Conservation (phyloP, 2,888 invertebrate species). For the Brenthis daphne region DNA sequence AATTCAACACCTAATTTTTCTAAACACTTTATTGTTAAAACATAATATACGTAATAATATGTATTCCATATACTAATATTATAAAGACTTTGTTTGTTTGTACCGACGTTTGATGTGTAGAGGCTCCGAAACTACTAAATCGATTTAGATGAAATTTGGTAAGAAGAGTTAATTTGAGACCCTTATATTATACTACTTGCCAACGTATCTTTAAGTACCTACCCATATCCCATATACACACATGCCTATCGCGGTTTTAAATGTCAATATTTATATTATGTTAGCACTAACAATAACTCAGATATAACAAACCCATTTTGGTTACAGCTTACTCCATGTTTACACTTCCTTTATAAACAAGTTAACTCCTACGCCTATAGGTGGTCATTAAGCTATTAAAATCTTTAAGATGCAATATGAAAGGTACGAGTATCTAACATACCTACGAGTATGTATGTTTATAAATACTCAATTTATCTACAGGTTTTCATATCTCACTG, state of each 20-base stretch:
- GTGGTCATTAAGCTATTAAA: slow-evolving; percentile 7
- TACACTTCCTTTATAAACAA: slow-evolving; percentile 26
- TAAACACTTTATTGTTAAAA: no score
- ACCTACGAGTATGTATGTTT: not conserved
- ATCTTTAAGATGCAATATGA: not conserved
- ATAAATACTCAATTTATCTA: not conserved
- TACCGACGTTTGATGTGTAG: no score
- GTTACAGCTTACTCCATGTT: slow-evolving; percentile 27
- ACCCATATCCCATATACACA: slow-evolving; percentile 1
- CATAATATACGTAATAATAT: no score
- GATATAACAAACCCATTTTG: slow-evolving; percentile 27
- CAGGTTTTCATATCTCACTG: slow-evolving; percentile 18
- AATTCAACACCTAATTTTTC: no score
- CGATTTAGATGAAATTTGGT: no score
- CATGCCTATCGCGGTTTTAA: slow-evolving; percentile 9
- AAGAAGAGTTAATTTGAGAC: no score
- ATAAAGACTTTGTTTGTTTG: no score
- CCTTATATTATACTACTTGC: no score
- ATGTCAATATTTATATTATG: slow-evolving; percentile 25
- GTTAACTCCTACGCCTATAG: slow-evolving; percentile 20
- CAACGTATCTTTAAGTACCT: slow-evolving; percentile 1
- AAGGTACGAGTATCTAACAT: not conserved
- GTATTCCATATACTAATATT: no score
- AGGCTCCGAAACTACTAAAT: no score
- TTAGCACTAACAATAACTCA: slow-evolving; percentile 23